Evolutionary conservation across 2,797 vertebrate genomes (phyloP).

Genomic region (Sebastolobus alascanus): DNA sequence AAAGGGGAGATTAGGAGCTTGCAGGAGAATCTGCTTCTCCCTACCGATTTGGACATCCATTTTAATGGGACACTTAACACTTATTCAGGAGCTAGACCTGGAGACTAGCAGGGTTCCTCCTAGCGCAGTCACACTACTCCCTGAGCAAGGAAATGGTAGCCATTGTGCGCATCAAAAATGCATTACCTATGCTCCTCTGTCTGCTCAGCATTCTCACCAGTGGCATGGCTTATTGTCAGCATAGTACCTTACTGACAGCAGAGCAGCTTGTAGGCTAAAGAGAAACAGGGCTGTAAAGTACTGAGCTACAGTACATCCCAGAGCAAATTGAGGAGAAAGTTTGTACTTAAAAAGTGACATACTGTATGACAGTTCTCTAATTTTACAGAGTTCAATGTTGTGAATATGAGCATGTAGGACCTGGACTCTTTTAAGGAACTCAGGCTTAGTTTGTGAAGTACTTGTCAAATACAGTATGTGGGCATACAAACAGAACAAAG

Average conservation of each 20-base stretch:
- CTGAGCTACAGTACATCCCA: constrained; percentile 1
- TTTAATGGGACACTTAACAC: constrained; percentile 83
- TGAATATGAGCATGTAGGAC: background rate
- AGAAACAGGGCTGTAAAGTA: constrained; percentile 42
- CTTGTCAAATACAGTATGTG: constrained; percentile 6
- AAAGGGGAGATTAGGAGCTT: constrained; percentile 73
- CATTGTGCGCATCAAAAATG: constrained; percentile 80
- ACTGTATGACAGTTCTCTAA: background rate
- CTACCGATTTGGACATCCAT: constrained; percentile 80
- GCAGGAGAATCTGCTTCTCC: constrained; percentile 71
- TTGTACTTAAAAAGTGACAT: background rate
- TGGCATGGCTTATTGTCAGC: constrained; percentile 66
- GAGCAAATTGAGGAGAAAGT: constrained; percentile 19
- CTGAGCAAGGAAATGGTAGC: constrained; percentile 63
- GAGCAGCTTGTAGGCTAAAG: constrained; percentile 56
- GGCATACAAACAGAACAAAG: constrained; percentile 9
- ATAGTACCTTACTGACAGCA: constrained; percentile 50
- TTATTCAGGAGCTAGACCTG: constrained; percentile 66
- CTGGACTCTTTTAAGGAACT: background rate
- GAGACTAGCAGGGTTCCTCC: constrained; percentile 59
- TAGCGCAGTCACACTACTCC: constrained; percentile 55
- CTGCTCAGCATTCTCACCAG: constrained; percentile 74
- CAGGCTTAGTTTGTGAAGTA: background rate
- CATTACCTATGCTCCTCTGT: constrained; percentile 74
- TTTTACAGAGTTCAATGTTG: background rate